Percentiles rank a stretch among this genome's conserved stretches.
These are phyloP conservation scores for Porites lutea DNA, from an alignment of 64 coral and sea anemone species.

Conservation along the genomic window DNA sequence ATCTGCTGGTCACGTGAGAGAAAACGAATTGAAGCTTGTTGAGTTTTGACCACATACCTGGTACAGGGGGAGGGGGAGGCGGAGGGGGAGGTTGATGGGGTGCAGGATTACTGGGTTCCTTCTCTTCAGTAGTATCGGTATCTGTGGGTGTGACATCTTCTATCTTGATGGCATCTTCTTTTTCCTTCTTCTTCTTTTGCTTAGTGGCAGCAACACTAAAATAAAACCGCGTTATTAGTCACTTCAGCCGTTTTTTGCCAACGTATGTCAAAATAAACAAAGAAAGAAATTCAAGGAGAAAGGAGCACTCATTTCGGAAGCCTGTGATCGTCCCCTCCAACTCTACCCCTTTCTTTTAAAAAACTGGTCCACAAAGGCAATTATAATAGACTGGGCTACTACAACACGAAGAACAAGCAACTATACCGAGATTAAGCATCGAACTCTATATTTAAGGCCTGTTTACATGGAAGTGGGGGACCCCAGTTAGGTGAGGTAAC, in stretches of 20 bases:
- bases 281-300: background rate
- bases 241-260: too few species aligned
- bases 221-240: background rate
- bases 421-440: too few species aligned
- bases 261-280: background rate
- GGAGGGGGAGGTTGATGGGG: background rate
- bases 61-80: background rate
- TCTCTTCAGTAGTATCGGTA: background rate
- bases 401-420: too few species aligned
- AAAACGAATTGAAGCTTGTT: background rate
- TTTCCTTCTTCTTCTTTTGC: constrained; percentile 41
- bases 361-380: too few species aligned
- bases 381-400: too few species aligned
- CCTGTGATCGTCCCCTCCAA: too few species aligned
- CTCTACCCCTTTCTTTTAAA: too few species aligned
- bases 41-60: background rate
- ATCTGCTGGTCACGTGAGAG: too few species aligned
- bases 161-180: constrained; percentile 21
- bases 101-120: background rate
- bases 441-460: too few species aligned
- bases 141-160: background rate
- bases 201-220: constrained; percentile 3
- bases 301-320: too few species aligned
- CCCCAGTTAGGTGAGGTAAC: too few species aligned
- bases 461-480: too few species aligned